Base-by-base conservation (phyloP, 2,113 vertebrate species). In the Mirounga angustirostris region DNA sequence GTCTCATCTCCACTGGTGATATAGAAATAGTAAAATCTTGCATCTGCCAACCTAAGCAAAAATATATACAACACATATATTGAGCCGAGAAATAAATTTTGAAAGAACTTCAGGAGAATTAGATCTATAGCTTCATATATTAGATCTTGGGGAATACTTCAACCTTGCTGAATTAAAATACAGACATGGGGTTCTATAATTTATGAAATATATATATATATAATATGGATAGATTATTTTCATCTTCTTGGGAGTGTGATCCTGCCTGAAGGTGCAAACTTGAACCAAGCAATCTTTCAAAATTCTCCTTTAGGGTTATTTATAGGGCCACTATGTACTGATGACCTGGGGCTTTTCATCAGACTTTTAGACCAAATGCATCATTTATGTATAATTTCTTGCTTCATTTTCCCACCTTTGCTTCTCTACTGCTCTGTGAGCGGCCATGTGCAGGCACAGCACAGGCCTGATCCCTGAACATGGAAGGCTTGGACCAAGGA, bases 401-500 rank as follows among this genome's bases (percentile, higher is more conserved):
- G 33, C 30, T 24, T 73, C 12, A 4, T 54, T 52, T 30, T 24
- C 24, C 46, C 2, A 1, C 74, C n/a, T 43, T 30, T 40, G 4
- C 30, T 74, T 52, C 52, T 56, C 22, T 22, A 4, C 43, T 2
- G 9, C 52, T 10, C 24, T 3, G 6, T 1, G 11, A 22, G 1
- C 19, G 0, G 0, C 9, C 36, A 1, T 0, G 7, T 7, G 2
- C 28, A 52, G 1, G 2, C 2, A 0, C 16, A 33, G 28, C 0
- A 0, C 14, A 22, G 5, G 21, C 14, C 36, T 9, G 14, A n/a
- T 8, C 65, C 40, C 40, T 30, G 74, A 43, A 26, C 22, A 0
- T 5, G 0, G 16, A 36, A 58, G 59, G 1, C 67, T 14, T 82
- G 50, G 61, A 26, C 14, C 15, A 15, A 46, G 14, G 50, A 43